A percentile compares a stretch with the other conserved stretches of the same genome.
Conservation (phyloP, 2,113 vertebrate species). For the Etia nguti region DNA sequence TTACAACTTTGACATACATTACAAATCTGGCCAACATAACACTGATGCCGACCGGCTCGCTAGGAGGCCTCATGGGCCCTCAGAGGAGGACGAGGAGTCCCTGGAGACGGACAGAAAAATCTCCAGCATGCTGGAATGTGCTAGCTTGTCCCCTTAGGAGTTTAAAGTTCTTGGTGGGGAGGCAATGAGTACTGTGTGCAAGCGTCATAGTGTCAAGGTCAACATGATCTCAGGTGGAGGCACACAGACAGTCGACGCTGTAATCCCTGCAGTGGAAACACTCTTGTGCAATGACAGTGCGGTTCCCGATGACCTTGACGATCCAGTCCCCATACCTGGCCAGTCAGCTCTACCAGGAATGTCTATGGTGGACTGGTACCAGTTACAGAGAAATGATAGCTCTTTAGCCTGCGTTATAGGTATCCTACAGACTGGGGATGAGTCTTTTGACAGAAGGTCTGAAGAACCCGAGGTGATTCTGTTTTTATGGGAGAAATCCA, state of each 20-base stretch:
- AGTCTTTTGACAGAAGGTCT: background rate
- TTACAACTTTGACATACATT: background rate
- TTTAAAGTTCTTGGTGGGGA: background rate
- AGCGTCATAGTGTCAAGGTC: background rate
- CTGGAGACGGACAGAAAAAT: background rate
- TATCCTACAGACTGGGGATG: background rate
- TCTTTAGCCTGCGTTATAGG: background rate
- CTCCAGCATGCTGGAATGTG: background rate
- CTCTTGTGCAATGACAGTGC: background rate
- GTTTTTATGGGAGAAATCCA: background rate
- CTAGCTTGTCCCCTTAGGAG: background rate
- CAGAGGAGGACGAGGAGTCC: too few relatives aligned
- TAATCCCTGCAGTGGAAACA: background rate
- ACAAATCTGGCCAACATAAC: background rate
- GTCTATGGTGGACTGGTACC: background rate
- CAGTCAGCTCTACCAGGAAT: background rate
- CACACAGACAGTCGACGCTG: background rate
- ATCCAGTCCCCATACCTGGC: background rate
- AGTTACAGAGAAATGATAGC: background rate
- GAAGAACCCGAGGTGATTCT: background rate
- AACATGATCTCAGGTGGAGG: background rate
- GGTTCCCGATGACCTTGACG: background rate
- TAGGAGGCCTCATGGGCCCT: background rate
- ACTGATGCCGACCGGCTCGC: background rate
- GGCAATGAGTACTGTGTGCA: background rate